These are phyloP conservation scores for Albula glossodonta DNA, from an alignment of 2,113 vertebrate genomes.

Conservation along the genomic window DNA sequence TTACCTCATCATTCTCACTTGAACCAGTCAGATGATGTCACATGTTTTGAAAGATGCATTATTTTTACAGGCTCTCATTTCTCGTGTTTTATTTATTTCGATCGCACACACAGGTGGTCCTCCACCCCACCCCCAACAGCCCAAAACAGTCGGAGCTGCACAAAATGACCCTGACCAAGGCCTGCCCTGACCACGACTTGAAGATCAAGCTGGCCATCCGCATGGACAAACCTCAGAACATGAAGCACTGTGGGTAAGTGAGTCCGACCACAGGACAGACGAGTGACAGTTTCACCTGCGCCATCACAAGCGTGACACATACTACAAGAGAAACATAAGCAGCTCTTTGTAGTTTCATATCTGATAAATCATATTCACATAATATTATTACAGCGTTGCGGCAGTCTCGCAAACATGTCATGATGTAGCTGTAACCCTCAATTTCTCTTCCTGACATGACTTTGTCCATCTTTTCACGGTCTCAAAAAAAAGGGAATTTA, in stretches of 20 bases:
- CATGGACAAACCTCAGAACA: conserved; percentile 99
- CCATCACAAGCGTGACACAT: too few relatives aligned
- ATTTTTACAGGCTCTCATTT: not conserved
- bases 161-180: conserved; percentile 98
- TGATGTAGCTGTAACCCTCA: not conserved
- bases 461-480: not conserved
- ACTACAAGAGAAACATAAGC: not conserved
- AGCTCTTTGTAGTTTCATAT: not conserved
- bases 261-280: too few relatives aligned
- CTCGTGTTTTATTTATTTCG: conserved; percentile 13
- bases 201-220: conserved; percentile 97
- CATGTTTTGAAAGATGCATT: not conserved
- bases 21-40: not conserved
- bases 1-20: not conserved
- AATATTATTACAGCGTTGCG: not conserved
- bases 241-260: conserved; percentile 98
- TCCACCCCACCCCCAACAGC: conserved; percentile 96
- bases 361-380: not conserved
- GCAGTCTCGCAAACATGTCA: not conserved
- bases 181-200: conserved; percentile 94
- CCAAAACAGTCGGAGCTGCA: conserved; percentile 97
- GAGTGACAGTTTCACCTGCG: not conserved
- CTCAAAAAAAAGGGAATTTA: conserved; percentile 49
- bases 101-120: conserved; percentile 80
- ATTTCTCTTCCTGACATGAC: not conserved